phyloP scores from a whole-genome alignment of 37 sponge, comb jelly and placozoan genomes.

The Cliona cf. orientalis region DNA sequence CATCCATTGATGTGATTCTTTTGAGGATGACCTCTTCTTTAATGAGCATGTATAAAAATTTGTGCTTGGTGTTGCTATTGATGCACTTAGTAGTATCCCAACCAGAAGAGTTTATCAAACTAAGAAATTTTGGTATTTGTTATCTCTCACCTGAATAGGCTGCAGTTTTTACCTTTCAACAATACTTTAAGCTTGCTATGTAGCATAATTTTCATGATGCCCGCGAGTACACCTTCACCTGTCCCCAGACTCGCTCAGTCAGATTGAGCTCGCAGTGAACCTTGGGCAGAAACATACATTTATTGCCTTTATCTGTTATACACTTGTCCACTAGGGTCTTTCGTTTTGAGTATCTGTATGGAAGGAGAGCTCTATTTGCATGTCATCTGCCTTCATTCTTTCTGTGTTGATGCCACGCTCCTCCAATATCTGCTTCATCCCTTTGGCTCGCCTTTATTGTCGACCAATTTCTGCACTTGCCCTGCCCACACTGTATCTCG shows the following conservation, averaged over 20 bases:
- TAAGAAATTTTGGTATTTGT: too few species aligned
- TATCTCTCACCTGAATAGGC: too few species aligned
- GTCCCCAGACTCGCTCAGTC: slow-evolving; percentile 38
- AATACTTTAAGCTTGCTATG: too few species aligned
- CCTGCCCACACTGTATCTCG: background rate
- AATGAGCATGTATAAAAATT: too few species aligned
- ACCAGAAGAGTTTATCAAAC: too few species aligned
- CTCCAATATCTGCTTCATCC: background rate
- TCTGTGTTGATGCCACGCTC: background rate
- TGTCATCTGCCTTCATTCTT: slow-evolving; percentile 31
- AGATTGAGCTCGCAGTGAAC: slow-evolving; percentile 52
- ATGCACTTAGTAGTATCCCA: too few species aligned
- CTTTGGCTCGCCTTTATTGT: background rate
- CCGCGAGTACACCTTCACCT: slow-evolving; percentile 16
- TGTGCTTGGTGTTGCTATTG: too few species aligned
- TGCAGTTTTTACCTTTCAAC: too few species aligned
- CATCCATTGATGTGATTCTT: too few species aligned
- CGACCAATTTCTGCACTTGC: background rate
- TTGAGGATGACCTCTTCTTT: too few species aligned
- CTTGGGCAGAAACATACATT: slow-evolving; percentile 39
- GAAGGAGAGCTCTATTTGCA: slow-evolving; percentile 3
- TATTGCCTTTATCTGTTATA: slow-evolving; percentile 17
- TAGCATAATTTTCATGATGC: too few species aligned
- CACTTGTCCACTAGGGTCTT: slow-evolving; percentile 34
- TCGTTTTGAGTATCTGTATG: slow-evolving; percentile 23